Evolutionary conservation across 2,797 vertebrate genomes (phyloP), one percentile per base, ranked within the genome.

Genomic region (Avahi laniger): DNA sequence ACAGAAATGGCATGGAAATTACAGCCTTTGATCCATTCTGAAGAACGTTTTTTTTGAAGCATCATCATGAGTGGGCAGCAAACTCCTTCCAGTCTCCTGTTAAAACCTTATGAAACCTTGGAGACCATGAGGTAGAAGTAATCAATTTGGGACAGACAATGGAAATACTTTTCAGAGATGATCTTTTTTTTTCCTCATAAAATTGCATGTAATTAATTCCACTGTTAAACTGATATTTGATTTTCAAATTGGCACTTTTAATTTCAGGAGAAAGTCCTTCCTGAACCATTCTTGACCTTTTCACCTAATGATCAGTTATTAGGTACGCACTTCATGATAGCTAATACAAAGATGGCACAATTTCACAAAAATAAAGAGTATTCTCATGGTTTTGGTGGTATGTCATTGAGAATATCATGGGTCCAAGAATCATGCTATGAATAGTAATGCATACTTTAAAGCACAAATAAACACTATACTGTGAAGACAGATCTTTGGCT

Each of bases 1-100:
- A 97, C 97, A 98, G 98, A 99, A 99, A 98, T 98, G 98, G 98
- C 97, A 98, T 98, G 97, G 98, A 98, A 99, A 99, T 99, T 99
- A 98, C 95, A 99, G 98, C 96, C 98, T 98, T 99, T 98, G 98
- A 98, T 98, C 98, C 89, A 0, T 97, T 98, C 98, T 98, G 98
- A 98, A 98, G 98, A 98, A 98, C 97, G 24, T 98, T 98, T 98
- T 93, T 98, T 98, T 93, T 98, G 98, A 98, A 97, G 96, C 96
- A 98, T 98, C 98, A 97, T 98, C 63, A n/a, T 97, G 97, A 98
- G 98, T 98, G 97, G 98, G 97, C 97, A 98, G 97, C 95, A 98
- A 98, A 98, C 98, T 97, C 98, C 96, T 98, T 98, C 95, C 96
- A 97, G 88, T 96, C 98, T 98, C 96, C 96, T 96, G 96, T 97